These are phyloP conservation scores for Athripsodes cinereus DNA, from an alignment of 2,888 invertebrate genomes.

Conservation along the genomic window DNA sequence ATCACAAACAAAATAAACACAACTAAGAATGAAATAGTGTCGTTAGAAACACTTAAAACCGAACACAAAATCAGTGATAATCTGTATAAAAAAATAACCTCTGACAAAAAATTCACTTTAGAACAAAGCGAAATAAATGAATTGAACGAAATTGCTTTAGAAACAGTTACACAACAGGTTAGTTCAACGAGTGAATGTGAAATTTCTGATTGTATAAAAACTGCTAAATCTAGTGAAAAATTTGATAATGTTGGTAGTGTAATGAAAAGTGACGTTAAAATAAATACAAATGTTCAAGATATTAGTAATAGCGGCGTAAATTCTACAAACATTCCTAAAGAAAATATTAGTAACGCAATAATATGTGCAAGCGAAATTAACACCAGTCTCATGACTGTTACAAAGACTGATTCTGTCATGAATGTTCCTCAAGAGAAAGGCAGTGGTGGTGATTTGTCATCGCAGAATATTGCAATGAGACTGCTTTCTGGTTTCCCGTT, in stretches of 20 bases:
- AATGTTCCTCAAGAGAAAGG: background rate
- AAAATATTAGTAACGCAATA: background rate
- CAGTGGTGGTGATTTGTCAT: conserved; percentile 26
- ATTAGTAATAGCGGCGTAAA: background rate
- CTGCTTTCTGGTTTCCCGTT: conserved; percentile 42
- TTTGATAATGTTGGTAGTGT: background rate
- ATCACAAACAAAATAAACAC: background rate
- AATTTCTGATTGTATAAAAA: too few species aligned
- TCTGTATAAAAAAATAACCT: conserved; percentile 42
- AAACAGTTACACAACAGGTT: conserved; percentile 7
- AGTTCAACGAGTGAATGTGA: too few species aligned
- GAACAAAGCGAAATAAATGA: conserved; percentile 46
- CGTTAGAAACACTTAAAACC: conserved; percentile 32
- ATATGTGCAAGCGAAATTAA: background rate
- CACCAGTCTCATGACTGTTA: background rate
- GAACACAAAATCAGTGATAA: conserved; percentile 41
- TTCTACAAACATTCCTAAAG: background rate
- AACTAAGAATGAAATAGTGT: background rate
- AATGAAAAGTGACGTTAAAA: background rate
- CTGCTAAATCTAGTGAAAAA: too few species aligned
- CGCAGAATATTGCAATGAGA: conserved; percentile 33
- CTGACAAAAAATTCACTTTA: conserved; percentile 42
- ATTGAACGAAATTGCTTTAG: conserved; percentile 39
- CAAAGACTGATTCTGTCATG: too few species aligned
- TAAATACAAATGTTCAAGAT: background rate